These are phyloP conservation scores for Chrysochloris asiatica DNA, from an alignment of 2,113 vertebrate genomes.

Conservation along the genomic window DNA sequence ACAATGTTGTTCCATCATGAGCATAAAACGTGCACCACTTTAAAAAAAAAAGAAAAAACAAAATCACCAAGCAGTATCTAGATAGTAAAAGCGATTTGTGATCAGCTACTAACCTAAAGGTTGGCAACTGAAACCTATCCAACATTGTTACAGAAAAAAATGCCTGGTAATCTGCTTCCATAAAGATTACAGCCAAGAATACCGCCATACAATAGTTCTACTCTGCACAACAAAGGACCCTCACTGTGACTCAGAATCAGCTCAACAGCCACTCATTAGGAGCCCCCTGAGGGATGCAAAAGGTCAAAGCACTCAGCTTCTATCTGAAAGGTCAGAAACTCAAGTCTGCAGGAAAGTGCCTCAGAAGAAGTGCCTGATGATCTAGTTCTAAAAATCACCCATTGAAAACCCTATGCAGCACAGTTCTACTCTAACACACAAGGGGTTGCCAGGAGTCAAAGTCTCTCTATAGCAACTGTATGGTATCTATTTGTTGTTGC, in stretches of 20 bases:
- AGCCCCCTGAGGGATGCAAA: background rate
- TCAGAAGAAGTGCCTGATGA: background rate
- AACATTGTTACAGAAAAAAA: too few species aligned
- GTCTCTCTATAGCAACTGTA: too few species aligned
- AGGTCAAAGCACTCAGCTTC: background rate
- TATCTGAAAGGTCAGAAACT: background rate
- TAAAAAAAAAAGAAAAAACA: too few species aligned
- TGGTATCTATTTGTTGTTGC: too few species aligned
- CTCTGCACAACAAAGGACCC: background rate
- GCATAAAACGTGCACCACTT: rapidly evolving
- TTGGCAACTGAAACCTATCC: too few species aligned
- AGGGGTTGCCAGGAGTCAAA: background rate
- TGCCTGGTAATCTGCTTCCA: too few species aligned
- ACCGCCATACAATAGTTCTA: background rate
- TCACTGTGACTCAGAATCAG: background rate
- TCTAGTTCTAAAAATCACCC: background rate
- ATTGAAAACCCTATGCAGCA: background rate
- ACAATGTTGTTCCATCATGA: background rate
- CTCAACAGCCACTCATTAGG: background rate
- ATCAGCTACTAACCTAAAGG: too few species aligned
- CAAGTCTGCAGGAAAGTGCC: background rate
- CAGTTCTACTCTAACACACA: background rate
- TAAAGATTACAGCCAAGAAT: background rate
- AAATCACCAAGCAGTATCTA: background rate
- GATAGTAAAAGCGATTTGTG: too few species aligned